phyloP scores from a whole-genome alignment of 37 sponge, comb jelly and placozoan genomes.

The Agelas oroides region DNA sequence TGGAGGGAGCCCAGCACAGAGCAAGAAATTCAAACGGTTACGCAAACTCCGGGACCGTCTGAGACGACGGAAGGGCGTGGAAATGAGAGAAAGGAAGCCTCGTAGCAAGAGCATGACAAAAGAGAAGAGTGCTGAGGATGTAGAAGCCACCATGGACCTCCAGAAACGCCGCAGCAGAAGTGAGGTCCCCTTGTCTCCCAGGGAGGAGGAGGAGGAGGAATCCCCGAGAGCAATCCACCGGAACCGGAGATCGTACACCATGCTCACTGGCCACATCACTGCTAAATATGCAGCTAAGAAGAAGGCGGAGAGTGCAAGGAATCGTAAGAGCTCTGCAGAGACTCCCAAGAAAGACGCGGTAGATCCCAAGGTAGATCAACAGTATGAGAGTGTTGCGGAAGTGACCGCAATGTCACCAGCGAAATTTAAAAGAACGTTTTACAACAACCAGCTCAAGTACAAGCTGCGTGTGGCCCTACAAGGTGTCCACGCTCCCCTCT shows the following conservation, averaged over 20 bases:
- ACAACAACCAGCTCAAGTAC: constrained; percentile 54
- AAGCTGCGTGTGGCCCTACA: constrained; percentile 55
- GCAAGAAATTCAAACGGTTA: too few species aligned
- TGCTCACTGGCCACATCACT: constrained; percentile 25
- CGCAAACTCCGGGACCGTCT: too few species aligned
- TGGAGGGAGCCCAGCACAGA: not conserved
- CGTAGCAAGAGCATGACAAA: not conserved
- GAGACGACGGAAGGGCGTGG: not conserved
- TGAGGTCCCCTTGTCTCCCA: not conserved
- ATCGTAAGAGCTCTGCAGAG: too few species aligned
- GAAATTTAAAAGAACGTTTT: constrained; percentile 16
- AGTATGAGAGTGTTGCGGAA: not conserved
- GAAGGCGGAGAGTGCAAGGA: too few species aligned
- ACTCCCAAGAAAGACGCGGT: too few species aligned
- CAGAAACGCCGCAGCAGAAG: too few species aligned
- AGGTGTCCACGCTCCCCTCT: constrained; percentile 39
- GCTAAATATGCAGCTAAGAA: not conserved
- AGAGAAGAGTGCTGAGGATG: too few species aligned
- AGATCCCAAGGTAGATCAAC: too few species aligned
- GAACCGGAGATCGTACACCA: constrained; percentile 15
- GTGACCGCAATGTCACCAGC: constrained; percentile 13
- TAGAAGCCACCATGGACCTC: too few species aligned
- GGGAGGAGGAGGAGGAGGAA: not conserved
- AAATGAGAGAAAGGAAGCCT: not conserved
- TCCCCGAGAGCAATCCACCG: not conserved